Conservation (phyloP, 2,888 invertebrate species). For the Malthinus seriepunctatus region DNA sequence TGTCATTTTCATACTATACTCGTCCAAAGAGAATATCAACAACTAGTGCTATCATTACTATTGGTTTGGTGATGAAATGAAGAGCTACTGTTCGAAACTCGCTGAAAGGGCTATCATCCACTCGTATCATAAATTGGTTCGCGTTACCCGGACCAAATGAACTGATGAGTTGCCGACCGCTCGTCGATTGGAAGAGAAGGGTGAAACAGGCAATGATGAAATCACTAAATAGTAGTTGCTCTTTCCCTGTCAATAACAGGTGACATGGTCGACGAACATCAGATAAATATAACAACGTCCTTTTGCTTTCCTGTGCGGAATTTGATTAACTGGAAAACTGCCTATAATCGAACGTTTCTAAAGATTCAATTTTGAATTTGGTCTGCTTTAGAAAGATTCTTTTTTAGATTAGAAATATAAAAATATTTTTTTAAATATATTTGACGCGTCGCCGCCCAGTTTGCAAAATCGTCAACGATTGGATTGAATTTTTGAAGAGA, state of each 20-base stretch:
- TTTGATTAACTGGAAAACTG: slow-evolving; percentile 28
- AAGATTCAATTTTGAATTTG: slow-evolving; percentile 23
- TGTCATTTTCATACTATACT: slow-evolving; percentile 12
- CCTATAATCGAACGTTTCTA: slow-evolving; percentile 18
- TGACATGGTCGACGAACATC: slow-evolving; percentile 31
- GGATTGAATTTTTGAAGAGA: too few species aligned
- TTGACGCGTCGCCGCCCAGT: too few species aligned
- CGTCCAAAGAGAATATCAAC: slow-evolving; percentile 2
- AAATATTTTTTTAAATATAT: too few species aligned
- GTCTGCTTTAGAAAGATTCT: too few species aligned
- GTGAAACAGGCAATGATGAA: slow-evolving; percentile 25
- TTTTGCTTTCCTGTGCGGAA: slow-evolving; percentile 17
- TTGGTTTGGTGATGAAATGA: background rate
- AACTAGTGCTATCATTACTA: too few species aligned
- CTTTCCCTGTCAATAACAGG: slow-evolving; percentile 36
- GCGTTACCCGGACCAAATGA: slow-evolving; percentile 21
- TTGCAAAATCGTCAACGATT: too few species aligned
- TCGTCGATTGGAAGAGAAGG: slow-evolving; percentile 19
- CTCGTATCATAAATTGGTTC: slow-evolving; percentile 12
- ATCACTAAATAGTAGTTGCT: slow-evolving; percentile 32
- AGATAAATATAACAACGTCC: slow-evolving; percentile 35
- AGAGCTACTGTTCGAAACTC: background rate
- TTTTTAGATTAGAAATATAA: too few species aligned
- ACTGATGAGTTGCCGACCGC: slow-evolving; percentile 24
- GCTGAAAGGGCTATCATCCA: background rate